A percentile compares a stretch with the other conserved stretches of the same genome.
Evolutionary conservation across 2,113 vertebrate genomes (phyloP).

Genomic region (Serilophus lunatus): DNA sequence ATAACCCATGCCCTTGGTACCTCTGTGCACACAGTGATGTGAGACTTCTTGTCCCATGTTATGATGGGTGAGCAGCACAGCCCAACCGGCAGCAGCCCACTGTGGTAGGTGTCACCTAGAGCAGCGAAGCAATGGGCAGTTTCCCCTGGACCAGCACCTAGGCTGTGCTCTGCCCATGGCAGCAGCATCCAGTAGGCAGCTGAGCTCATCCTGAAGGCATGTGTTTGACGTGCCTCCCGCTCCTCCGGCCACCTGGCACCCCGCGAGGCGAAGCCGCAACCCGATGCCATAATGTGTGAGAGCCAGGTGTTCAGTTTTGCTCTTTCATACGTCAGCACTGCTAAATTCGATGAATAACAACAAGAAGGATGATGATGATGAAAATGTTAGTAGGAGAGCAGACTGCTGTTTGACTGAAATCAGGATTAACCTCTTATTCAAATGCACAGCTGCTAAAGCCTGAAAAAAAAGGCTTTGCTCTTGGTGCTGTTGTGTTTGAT

Average conservation of each 20-base stretch:
- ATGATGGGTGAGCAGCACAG: accelerated
- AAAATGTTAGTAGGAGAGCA: not conserved
- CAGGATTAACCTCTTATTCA: not conserved
- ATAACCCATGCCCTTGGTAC: not conserved
- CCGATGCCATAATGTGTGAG: constrained; percentile 20
- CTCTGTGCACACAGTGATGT: not conserved
- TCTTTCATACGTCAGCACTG: not conserved
- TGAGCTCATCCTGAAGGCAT: constrained; percentile 40
- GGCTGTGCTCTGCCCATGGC: not conserved
- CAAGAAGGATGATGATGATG: not conserved
- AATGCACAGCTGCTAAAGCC: not conserved
- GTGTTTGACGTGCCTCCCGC: not conserved
- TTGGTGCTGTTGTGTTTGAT: not conserved
- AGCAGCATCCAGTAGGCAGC: constrained; percentile 1
- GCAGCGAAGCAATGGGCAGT: accelerated
- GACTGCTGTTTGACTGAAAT: not conserved
- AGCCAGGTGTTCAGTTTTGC: constrained; percentile 39
- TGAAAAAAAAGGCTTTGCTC: not conserved
- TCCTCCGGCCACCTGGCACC: not conserved
- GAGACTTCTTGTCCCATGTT: not conserved
- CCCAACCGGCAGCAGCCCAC: not conserved
- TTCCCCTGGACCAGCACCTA: not conserved
- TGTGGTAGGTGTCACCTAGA: not conserved
- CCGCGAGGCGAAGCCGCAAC: not conserved
- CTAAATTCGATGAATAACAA: not conserved